Evolutionary conservation across 2,797 vertebrate genomes (phyloP).

Genomic region (Silurus lanzhouensis): DNA sequence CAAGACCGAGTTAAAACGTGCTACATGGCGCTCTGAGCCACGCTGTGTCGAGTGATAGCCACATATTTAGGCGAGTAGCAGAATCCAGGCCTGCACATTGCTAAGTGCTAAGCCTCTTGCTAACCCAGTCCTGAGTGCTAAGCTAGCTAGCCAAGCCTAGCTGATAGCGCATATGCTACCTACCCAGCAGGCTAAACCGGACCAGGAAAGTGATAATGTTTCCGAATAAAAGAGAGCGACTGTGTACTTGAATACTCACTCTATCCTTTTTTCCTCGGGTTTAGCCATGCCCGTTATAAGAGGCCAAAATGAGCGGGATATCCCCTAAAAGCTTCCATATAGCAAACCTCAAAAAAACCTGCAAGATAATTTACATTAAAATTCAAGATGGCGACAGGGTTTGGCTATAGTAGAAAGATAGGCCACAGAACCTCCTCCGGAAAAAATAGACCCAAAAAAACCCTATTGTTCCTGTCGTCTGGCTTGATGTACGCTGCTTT

Average conservation of each 20-base stretch:
- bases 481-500: slow-evolving; percentile 5
- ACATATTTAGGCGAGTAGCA: background rate
- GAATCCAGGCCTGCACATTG: slow-evolving; percentile 3
- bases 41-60: background rate
- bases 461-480: slow-evolving; percentile 25
- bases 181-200: slow-evolving; percentile 52
- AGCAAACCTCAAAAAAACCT: slow-evolving; percentile 43
- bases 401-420: slow-evolving; percentile 52
- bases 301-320: slow-evolving; percentile 13
- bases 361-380: slow-evolving; percentile 60
- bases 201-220: slow-evolving; percentile 54
- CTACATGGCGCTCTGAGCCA: background rate
- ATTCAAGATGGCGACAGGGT: slow-evolving; percentile 64
- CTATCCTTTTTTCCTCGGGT: slow-evolving; percentile 25
- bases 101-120: slow-evolving; percentile 20
- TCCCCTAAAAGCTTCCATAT: slow-evolving; percentile 45
- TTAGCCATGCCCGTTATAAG: slow-evolving; percentile 45
- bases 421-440: slow-evolving; percentile 51
- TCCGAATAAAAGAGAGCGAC: background rate
- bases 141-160: slow-evolving; percentile 14
- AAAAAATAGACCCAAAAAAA: slow-evolving; percentile 50
- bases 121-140: background rate
- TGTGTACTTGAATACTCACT: slow-evolving; percentile 55
- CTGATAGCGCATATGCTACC: slow-evolving; percentile 45
- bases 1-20: too few species aligned